Evolutionary conservation across 1,140 invertebrate genomes (phyloP), one percentile per base, ranked within the genome.

Genomic region (Aculops lycopersici): DNA sequence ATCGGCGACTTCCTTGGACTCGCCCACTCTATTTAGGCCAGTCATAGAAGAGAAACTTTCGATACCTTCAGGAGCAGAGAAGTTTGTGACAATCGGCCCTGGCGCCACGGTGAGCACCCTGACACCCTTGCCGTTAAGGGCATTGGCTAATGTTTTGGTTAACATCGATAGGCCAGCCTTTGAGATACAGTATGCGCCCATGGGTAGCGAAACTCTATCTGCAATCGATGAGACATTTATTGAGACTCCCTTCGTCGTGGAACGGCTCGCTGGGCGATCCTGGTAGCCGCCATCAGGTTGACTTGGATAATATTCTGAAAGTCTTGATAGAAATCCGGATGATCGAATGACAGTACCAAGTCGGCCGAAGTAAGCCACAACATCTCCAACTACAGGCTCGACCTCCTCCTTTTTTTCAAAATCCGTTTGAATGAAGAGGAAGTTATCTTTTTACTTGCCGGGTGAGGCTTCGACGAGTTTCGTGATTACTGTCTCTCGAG

Each of bases 241-340:
- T 47, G 81, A 71, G 46, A 68, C 73, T 18, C 78, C 77, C 55
- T 77, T 73, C 0, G 68, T 67, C 81, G 64, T 1, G 79, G 78
- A 0, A 74, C 69, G 21, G 73, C 72, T 37, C 81, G 50, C 64
- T 70, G 71, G 1, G 74, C 80, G 43, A 86, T 52, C 38, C 80
- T 67, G 52, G 77, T 81, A 8, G 80, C 55, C 3, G 74, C 50
- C 21, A 54, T 55, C 38, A 38, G 37, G 43, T 47, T 41, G 39
- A 41, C 35, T 16, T 41, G 15, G 39, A 41, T 41, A 8, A 41
- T n/a, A 8, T 8, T 4, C 12, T 41, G 12, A 41, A 8, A 41
- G 8, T 41, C 18, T 42, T 41, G 39, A 12, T 16, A 16, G 8
- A 35, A 39, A 15, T 40, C 20, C 8, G 8, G 8, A 37, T 31